phyloP scores from a whole-genome alignment of 2,113 vertebrate species.

The Neoarius graeffei region DNA sequence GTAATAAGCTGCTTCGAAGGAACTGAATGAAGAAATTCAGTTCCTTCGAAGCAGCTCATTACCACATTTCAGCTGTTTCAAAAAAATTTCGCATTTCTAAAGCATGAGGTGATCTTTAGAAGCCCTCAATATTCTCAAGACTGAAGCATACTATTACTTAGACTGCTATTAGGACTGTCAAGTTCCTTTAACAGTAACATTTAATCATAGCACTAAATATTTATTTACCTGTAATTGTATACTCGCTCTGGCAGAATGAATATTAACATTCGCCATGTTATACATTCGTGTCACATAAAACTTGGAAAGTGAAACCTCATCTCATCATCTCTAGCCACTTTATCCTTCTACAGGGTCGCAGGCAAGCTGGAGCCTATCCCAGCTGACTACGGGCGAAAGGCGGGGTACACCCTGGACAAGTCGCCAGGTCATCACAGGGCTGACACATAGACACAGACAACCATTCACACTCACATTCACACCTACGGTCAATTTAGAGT shows the following conservation, averaged over 20 bases:
- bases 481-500: no score
- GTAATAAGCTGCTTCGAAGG: no score
- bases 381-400: no score
- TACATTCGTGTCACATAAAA: background rate
- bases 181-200: constrained; percentile 2
- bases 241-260: background rate
- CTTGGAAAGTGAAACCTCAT: background rate
- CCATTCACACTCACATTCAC: no score
- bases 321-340: no score
- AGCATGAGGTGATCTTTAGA: background rate
- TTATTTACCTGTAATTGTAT: constrained; percentile 2
- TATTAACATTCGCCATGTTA: background rate
- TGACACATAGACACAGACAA: no score
- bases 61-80: constrained; percentile 5
- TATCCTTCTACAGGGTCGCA: no score
- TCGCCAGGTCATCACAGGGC: no score
- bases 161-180: background rate
- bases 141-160: background rate
- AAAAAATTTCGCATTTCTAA: background rate
- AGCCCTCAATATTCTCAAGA: background rate
- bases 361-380: no score
- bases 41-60: background rate
- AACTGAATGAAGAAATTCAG: background rate
- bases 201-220: background rate
- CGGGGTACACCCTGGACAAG: no score